Conservation (phyloP, 2,888 invertebrate species). For the Hirudinaria manillensis region DNA sequence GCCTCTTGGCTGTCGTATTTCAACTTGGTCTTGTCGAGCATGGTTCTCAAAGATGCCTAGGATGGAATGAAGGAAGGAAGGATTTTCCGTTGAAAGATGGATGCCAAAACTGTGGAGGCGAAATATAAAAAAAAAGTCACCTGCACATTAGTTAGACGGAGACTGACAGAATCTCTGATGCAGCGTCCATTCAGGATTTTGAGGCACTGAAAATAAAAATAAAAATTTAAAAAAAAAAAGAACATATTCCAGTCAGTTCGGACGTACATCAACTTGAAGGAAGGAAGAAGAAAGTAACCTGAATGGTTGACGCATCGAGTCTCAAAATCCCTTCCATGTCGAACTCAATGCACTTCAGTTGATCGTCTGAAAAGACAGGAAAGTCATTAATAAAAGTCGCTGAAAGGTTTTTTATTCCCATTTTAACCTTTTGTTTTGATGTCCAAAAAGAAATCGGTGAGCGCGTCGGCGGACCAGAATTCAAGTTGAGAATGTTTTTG, state of each 20-base stretch:
- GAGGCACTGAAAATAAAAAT: background rate
- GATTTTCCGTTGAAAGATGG: background rate
- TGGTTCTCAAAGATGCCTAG: background rate
- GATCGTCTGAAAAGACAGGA: background rate
- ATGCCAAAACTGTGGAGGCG: too few relatives aligned
- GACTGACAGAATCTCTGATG: background rate
- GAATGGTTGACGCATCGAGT: constrained; percentile 20
- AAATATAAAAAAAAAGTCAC: background rate
- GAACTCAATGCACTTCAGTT: constrained; percentile 12
- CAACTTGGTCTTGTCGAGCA: background rate
- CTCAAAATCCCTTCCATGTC: constrained; percentile 13
- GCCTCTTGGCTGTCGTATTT: background rate
- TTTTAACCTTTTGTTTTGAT: constrained; percentile 6
- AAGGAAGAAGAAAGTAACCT: constrained; percentile 11
- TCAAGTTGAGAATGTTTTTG: background rate
- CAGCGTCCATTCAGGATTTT: constrained; percentile 6
- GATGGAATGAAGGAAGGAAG: background rate
- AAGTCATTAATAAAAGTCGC: constrained; percentile 4
- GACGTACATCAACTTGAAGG: background rate
- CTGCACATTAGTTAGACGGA: background rate
- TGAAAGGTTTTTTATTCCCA: too few relatives aligned
- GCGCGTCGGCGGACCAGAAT: constrained; percentile 2
- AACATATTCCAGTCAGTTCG: too few relatives aligned
- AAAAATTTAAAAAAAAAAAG: background rate
- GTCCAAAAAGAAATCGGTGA: background rate